Conservation (phyloP, 2,888 invertebrate species). For the Stenodera caucasica region DNA sequence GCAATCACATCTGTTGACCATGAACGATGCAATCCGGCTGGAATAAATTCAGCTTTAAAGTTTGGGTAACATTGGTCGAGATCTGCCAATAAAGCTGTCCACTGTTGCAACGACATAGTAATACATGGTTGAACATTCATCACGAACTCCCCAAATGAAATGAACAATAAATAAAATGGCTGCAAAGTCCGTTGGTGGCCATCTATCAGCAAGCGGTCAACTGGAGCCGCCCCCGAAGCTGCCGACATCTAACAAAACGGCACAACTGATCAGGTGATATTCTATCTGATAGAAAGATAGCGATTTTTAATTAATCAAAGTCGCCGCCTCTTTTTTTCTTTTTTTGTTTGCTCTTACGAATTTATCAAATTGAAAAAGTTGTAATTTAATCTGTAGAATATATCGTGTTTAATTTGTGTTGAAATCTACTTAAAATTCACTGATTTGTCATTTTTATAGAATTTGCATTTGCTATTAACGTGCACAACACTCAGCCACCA, state of each 20-base stretch:
- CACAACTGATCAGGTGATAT: not conserved
- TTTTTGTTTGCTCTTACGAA: too few relatives aligned
- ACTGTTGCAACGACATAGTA: constrained; percentile 50
- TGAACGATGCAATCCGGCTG: constrained; percentile 40
- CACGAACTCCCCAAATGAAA: constrained; percentile 50
- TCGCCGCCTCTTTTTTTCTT: too few relatives aligned
- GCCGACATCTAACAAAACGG: not conserved
- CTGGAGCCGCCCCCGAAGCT: constrained; percentile 19
- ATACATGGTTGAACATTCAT: constrained; percentile 53
- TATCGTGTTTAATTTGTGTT: too few relatives aligned
- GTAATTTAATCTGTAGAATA: too few relatives aligned
- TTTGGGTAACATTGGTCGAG: constrained; percentile 43
- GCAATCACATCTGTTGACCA: constrained; percentile 41
- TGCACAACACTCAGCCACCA: not conserved
- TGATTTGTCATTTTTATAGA: constrained; percentile 3
- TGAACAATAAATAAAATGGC: constrained; percentile 54
- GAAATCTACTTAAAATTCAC: too few relatives aligned
- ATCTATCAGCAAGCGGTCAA: constrained; percentile 41
- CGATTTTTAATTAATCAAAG: too few relatives aligned
- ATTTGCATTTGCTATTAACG: not conserved
- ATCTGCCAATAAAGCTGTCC: constrained; percentile 52
- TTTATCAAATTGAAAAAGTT: too few relatives aligned
- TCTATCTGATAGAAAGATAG: too few relatives aligned
- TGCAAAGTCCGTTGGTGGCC: constrained; percentile 46
- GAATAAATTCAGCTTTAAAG: constrained; percentile 47